A percentile compares a stretch with the other conserved stretches of the same genome.
These are phyloP conservation scores for Hyppa rectilinea DNA, from an alignment of 2,888 invertebrate species.

Conservation along the genomic window DNA sequence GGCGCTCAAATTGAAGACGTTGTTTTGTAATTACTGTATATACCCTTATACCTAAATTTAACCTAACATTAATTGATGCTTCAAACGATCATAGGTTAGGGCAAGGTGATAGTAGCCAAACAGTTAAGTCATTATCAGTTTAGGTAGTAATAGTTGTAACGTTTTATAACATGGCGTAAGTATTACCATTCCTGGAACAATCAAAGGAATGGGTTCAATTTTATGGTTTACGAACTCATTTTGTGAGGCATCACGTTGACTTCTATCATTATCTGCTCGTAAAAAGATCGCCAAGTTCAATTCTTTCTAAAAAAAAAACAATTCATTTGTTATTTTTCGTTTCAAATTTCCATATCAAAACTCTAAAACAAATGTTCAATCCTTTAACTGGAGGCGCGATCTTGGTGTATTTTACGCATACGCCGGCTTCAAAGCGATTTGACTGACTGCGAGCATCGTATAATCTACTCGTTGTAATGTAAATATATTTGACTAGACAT, in stretches of 20 bases:
- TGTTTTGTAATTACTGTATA: constrained; percentile 87
- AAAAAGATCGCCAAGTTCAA: constrained; percentile 48
- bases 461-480: constrained; percentile 66
- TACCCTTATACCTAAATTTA: constrained; percentile 73
- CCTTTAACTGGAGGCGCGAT: constrained; percentile 3
- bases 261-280: constrained; percentile 52
- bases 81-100: constrained; percentile 87
- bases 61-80: constrained; percentile 79
- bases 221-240: constrained; percentile 41
- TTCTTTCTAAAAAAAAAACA: background rate
- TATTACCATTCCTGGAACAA: constrained; percentile 44
- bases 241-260: constrained; percentile 45
- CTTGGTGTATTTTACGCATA: constrained; percentile 51
- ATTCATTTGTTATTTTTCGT: background rate
- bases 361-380: constrained; percentile 22
- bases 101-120: constrained; percentile 89
- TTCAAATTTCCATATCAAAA: constrained; percentile 19
- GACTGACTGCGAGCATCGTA: constrained; percentile 69
- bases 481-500: constrained; percentile 67
- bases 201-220: constrained; percentile 44
- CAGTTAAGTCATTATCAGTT: constrained; percentile 79
- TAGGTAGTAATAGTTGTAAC: constrained; percentile 72
- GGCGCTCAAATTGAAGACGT: constrained; percentile 79
- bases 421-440: constrained; percentile 63
- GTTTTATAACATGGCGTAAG: constrained; percentile 64